These are phyloP conservation scores for Pollenia angustigena DNA, from an alignment of 2,888 invertebrate species.

Conservation along the genomic window DNA sequence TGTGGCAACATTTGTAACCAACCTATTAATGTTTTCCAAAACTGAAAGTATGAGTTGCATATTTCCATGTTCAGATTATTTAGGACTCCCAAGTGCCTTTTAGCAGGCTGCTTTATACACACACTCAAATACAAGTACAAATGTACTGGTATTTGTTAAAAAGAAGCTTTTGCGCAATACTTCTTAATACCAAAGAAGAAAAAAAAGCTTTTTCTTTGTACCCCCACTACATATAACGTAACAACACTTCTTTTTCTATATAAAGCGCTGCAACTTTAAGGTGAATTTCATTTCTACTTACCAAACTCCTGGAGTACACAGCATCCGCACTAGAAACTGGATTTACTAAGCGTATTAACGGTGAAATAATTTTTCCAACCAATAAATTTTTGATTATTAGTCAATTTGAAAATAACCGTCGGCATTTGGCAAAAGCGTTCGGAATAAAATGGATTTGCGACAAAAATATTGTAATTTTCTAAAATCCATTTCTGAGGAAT, in stretches of 20 bases:
- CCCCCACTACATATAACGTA: constrained; percentile 8
- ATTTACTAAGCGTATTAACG: neutral
- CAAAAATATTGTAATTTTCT: constrained; percentile 59
- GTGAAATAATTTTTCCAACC: neutral
- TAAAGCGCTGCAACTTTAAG: constrained; percentile 58
- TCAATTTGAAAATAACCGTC: constrained; percentile 54
- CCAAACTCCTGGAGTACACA: constrained; percentile 62
- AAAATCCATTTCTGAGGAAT: constrained; percentile 54
- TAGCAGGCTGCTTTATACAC: constrained; percentile 28
- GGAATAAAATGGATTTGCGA: constrained; percentile 51
- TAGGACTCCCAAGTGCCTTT: constrained; percentile 36
- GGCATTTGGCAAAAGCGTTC: neutral
- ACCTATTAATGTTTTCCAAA: constrained; percentile 28
- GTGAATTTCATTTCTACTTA: constrained; percentile 72
- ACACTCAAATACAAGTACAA: constrained; percentile 11
- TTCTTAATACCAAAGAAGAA: constrained; percentile 23
- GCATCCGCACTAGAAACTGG: constrained; percentile 5
- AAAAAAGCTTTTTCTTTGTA: constrained; percentile 24
- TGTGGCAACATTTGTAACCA: constrained; percentile 72
- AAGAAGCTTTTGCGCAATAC: constrained; percentile 72
- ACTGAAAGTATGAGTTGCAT: constrained; percentile 34
- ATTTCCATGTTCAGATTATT: constrained; percentile 11
- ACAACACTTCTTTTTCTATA: constrained; percentile 48
- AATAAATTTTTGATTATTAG: neutral
- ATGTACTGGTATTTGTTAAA: neutral